Evolutionary conservation across 2,113 vertebrate species (phyloP), one percentile per base, ranked within the genome.

Genomic region (Halcyon malimbica): DNA sequence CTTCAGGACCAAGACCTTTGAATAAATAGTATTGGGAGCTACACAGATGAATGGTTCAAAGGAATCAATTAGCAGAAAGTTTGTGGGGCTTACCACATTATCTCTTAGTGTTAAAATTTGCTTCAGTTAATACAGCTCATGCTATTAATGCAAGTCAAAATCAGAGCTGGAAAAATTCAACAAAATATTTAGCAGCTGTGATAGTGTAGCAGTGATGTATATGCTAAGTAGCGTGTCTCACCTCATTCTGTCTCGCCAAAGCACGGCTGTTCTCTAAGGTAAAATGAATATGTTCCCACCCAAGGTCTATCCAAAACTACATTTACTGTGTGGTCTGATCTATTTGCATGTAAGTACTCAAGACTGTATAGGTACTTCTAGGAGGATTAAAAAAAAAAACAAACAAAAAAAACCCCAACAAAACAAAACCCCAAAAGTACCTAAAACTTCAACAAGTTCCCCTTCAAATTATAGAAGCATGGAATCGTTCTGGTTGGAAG

Each of bases 201-300:
- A 12, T 76, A 51, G 13, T 20, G 41, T 5, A 80, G 19, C 26
- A 57, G 3, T 75, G 65, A 19, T 44, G 5, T 57, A 13, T 42
- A 50, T 1, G 0, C 28, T 20, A 11, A 46, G 23, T 35, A 54
- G 24, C 0, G 0, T 90, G n/a, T 50, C 50, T 65, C 6, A 10
- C 16, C 25, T 50, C 10, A 2, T 44, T 51, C 59, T 29, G 46
- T 28, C 26, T 83, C 67, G 35, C n/a, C 13, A n/a, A 62, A 71
- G 33, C 26, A 9, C 0, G 0, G 10, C 65, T 73, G 18, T 56
- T 84, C 41, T 67, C 10, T 19, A 25, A 41, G 12, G 54, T 69
- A 26, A 64, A 89, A 77, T 59, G 3, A 54, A 1, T 57, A 9
- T 1, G 1, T 75, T 86, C 35, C 85, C 54, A 44, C 35, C 37